These are phyloP conservation scores for Petromus typicus DNA, from an alignment of 2,113 vertebrate species.

Conservation along the genomic window DNA sequence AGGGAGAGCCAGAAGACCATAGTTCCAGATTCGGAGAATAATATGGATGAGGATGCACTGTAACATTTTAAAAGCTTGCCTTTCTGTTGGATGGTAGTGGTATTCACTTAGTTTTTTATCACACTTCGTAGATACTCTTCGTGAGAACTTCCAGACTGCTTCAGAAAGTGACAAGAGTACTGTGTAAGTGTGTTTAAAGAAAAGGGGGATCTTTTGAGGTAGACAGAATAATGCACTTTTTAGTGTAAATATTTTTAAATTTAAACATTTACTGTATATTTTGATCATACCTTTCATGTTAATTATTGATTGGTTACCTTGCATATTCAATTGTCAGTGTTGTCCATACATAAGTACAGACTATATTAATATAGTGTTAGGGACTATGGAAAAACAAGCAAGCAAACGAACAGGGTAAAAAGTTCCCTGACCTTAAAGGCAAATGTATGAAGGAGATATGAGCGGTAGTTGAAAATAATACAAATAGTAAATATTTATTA, in stretches of 20 bases:
- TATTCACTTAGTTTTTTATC: background rate
- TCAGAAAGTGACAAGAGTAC: background rate
- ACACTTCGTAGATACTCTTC: background rate
- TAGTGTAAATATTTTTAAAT: background rate
- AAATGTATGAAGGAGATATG: background rate
- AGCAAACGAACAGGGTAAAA: background rate
- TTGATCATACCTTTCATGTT: background rate
- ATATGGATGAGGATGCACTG: too few species aligned
- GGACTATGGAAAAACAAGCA: background rate
- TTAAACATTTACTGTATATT: background rate
- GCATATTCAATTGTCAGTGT: background rate
- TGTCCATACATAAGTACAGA: background rate
- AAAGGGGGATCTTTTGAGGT: background rate
- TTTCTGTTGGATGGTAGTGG: background rate
- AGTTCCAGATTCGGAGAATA: too few species aligned
- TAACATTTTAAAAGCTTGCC: background rate
- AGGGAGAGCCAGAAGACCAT: background rate
- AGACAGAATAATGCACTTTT: background rate
- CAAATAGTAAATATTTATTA: background rate
- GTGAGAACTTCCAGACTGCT: background rate
- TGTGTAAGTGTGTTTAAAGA: too few species aligned
- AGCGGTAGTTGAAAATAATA: background rate
- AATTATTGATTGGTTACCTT: constrained; percentile 6
- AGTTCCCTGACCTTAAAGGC: background rate
- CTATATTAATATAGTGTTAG: background rate